A percentile compares a stretch with the other conserved stretches of the same genome.
phyloP scores from a whole-genome alignment of 1,140 invertebrate genomes.

The Drosophila ficusphila region DNA sequence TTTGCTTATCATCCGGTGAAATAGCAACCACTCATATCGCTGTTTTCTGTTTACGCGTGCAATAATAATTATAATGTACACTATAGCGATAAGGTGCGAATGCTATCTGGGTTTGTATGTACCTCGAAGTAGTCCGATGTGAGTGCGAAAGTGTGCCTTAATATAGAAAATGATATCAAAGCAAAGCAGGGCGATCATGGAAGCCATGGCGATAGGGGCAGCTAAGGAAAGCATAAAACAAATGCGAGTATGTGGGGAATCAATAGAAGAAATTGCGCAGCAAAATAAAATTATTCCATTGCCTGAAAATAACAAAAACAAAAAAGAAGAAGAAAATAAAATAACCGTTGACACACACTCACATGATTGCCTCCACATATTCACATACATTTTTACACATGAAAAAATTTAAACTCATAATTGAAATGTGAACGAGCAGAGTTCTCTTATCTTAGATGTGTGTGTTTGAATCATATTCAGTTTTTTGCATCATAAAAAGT shows the following conservation, averaged over 20 bases:
- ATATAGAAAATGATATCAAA: conserved; percentile 47
- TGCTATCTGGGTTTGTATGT: conserved; percentile 13
- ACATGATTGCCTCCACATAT: conserved; percentile 24
- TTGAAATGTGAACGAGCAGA: too few species aligned
- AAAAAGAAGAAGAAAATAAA: conserved; percentile 44
- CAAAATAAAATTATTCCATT: conserved; percentile 71
- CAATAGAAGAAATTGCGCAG: conserved; percentile 79
- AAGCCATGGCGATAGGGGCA: conserved; percentile 39
- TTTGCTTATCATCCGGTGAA: conserved; percentile 24
- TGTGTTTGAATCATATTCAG: too few species aligned
- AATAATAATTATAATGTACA: conserved; percentile 45
- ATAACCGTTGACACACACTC: conserved; percentile 54
- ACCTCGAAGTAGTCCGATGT: not conserved
- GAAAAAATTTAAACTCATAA: conserved; percentile 1
- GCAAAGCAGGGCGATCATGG: conserved; percentile 29
- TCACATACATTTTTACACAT: conserved; percentile 4
- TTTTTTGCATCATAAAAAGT: too few species aligned
- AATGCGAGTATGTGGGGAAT: conserved; percentile 48
- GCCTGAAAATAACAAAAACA: conserved; percentile 45
- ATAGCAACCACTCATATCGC: conserved; percentile 35
- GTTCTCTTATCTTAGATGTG: too few species aligned
- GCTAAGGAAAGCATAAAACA: conserved; percentile 40
- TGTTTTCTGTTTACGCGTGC: conserved; percentile 39
- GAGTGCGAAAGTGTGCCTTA: conserved; percentile 13
- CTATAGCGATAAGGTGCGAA: conserved; percentile 33